Conservation (phyloP, 2,888 invertebrate species). For the Drosophila nr. fundita region DNA sequence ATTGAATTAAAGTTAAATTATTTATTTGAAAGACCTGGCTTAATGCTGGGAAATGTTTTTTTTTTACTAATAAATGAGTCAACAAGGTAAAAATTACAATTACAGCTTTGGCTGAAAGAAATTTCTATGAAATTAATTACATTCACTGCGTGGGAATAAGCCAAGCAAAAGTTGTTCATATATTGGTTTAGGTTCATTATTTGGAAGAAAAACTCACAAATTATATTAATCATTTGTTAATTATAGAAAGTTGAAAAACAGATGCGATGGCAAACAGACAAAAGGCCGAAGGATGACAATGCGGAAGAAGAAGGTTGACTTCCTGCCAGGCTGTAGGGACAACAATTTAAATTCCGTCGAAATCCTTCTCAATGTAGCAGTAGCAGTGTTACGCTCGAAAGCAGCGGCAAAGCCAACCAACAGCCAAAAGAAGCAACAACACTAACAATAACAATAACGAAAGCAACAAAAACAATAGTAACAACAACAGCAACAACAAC, state of each 20-base stretch:
- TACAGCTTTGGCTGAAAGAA: background rate
- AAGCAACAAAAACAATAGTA: constrained; percentile 32
- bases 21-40: background rate
- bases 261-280: background rate
- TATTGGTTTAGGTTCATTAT: constrained; percentile 20
- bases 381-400: constrained; percentile 53
- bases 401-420: constrained; percentile 36
- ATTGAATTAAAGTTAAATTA: background rate
- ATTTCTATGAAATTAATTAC: background rate
- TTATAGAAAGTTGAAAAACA: constrained; percentile 15
- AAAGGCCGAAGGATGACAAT: constrained; percentile 9
- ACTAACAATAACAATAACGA: constrained; percentile 17
- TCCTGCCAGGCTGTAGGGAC: constrained; percentile 37
- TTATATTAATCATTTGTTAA: constrained; percentile 42
- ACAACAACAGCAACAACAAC: constrained; percentile 18
- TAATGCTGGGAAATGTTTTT: background rate
- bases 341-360: constrained; percentile 61
- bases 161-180: constrained; percentile 6
- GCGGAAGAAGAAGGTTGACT: constrained; percentile 14
- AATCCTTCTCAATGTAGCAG: constrained; percentile 70
- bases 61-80: background rate
- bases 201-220: background rate
- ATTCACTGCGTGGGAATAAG: background rate
- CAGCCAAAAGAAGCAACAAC: constrained; percentile 35
- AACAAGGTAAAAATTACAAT: background rate